Evolutionary conservation across 2,797 vertebrate genomes (phyloP).

Genomic region (Catharus ustulatus): DNA sequence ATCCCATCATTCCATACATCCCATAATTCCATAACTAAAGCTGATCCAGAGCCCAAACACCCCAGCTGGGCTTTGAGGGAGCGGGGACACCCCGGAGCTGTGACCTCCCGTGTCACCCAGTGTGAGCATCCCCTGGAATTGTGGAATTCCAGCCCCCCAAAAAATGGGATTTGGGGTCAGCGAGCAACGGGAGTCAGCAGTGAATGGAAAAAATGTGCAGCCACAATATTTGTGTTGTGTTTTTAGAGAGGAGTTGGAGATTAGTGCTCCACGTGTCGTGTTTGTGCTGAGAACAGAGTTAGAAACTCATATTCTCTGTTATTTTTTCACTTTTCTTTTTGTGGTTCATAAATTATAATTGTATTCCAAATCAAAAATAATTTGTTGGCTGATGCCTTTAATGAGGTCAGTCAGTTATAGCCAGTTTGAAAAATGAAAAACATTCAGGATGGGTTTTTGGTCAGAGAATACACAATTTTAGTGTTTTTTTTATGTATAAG

Average conservation of each 20-base stretch:
- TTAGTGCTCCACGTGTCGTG: fast-evolving
- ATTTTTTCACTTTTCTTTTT: not conserved
- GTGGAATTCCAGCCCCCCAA: not conserved
- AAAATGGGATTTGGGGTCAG: not conserved
- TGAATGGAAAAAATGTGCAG: fast-evolving
- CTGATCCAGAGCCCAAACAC: fast-evolving
- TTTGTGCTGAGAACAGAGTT: not conserved
- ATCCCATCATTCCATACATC: too few relatives aligned
- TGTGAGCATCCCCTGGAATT: too few relatives aligned
- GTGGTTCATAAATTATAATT: fast-evolving
- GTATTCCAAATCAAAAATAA: fast-evolving
- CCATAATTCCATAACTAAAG: not conserved
- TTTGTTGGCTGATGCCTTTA: not conserved
- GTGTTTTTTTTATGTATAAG: fast-evolving
- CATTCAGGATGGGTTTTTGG: not conserved
- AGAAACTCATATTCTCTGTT: not conserved
- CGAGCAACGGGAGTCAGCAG: not conserved
- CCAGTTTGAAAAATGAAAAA: not conserved
- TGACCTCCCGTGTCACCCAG: fast-evolving
- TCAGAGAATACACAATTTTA: not conserved
- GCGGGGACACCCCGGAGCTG: fast-evolving
- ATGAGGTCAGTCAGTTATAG: not conserved
- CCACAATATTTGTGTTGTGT: fast-evolving
- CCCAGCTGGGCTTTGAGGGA: not conserved
- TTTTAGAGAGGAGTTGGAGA: fast-evolving